These are phyloP conservation scores for Cephus pygmeus DNA, from an alignment of 2,888 invertebrate genomes.

Conservation along the genomic window DNA sequence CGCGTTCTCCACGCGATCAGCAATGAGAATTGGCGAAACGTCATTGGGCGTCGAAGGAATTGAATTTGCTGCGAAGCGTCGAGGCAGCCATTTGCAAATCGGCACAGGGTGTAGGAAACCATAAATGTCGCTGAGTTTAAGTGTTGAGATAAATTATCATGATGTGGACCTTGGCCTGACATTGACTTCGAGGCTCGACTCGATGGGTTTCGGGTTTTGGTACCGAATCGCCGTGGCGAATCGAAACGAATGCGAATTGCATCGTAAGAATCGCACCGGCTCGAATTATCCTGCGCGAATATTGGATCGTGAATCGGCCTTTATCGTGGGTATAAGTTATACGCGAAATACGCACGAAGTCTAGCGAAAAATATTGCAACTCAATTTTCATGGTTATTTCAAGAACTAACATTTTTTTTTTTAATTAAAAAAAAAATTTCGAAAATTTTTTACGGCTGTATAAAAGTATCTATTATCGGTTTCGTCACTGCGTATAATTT, in stretches of 20 bases:
- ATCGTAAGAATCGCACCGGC: neutral
- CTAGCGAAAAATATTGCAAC: neutral
- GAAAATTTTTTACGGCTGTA: no score
- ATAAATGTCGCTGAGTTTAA: conserved; percentile 27
- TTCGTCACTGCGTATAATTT: neutral
- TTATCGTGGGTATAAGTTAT: neutral
- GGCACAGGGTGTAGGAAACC: conserved; percentile 19
- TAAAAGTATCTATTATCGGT: neutral
- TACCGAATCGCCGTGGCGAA: neutral
- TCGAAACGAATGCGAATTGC: neutral
- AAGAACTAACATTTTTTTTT: neutral
- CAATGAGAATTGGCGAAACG: neutral
- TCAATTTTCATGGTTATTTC: neutral
- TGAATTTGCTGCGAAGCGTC: neutral
- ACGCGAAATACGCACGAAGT: neutral
- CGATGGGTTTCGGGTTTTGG: neutral
- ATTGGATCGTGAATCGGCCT: neutral
- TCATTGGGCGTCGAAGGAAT: neutral
- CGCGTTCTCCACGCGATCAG: neutral
- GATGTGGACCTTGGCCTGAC: conserved; percentile 27
- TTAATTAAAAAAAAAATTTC: no score
- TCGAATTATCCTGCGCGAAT: neutral
- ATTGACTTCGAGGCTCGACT: conserved; percentile 19
- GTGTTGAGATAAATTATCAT: conserved; percentile 28
- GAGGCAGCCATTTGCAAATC: neutral